A percentile compares a stretch with the other conserved stretches of the same genome.
These are phyloP conservation scores for Xenopus borealis DNA, from an alignment of 2,113 vertebrate genomes.

Conservation along the genomic window DNA sequence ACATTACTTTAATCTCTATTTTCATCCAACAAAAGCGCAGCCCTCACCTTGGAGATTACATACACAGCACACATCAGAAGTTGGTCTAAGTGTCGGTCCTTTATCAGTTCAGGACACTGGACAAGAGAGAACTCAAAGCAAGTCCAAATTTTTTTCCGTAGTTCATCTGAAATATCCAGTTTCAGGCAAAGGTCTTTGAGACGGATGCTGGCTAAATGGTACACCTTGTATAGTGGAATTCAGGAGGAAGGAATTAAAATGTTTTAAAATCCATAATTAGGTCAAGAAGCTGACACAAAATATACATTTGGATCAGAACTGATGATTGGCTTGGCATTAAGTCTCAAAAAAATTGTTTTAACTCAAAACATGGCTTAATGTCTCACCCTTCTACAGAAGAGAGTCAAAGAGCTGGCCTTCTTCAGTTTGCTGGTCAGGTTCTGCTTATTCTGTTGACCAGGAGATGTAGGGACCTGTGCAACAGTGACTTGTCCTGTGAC, in stretches of 20 bases:
- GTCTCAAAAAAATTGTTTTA: too few species aligned
- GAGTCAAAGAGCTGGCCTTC: conserved; percentile 63
- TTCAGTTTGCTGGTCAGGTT: conserved; percentile 28
- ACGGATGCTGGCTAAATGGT: conserved; percentile 72
- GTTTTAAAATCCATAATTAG: neutral
- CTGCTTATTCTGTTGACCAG: conserved; percentile 58
- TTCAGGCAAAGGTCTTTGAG: conserved; percentile 74
- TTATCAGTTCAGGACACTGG: conserved; percentile 72
- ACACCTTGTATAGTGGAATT: conserved; percentile 60
- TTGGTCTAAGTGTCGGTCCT: conserved; percentile 75
- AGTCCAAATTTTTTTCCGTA: conserved; percentile 76
- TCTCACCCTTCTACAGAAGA: conserved; percentile 76
- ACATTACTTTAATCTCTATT: neutral
- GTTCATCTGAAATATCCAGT: conserved; percentile 68
- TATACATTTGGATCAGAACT: neutral
- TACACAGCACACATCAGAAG: conserved; percentile 77
- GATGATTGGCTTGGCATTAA: too few species aligned
- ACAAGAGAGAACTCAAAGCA: conserved; percentile 77
- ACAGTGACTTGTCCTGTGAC: conserved; percentile 55
- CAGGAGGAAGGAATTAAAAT: neutral
- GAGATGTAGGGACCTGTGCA: conserved; percentile 56
- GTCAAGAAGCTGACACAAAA: neutral
- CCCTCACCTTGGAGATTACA: conserved; percentile 73
- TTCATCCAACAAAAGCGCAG: neutral
- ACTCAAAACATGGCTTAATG: neutral